These are phyloP conservation scores for Chymomyza fuscimana DNA, from an alignment of 2,888 invertebrate species.

Conservation along the genomic window DNA sequence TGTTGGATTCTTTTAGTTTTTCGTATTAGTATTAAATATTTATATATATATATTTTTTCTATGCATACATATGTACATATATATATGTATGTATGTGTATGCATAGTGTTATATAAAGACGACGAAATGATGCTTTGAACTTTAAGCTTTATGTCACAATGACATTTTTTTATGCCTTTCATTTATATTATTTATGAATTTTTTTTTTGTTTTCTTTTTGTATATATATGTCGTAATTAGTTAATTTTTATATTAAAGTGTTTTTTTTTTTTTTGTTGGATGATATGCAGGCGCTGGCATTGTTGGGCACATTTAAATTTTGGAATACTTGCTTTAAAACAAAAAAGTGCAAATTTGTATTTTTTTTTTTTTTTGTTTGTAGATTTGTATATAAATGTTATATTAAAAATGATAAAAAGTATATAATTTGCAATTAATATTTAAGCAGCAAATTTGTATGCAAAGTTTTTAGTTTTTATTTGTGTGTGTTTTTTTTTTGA, in stretches of 20 bases:
- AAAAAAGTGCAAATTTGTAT: slow-evolving; percentile 10
- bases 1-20: slow-evolving; percentile 32
- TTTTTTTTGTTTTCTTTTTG: slow-evolving; percentile 17
- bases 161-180: slow-evolving; percentile 36
- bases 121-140: slow-evolving; percentile 67
- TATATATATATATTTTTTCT: slow-evolving; percentile 29
- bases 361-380: not conserved
- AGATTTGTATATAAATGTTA: not conserved
- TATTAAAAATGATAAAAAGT: not conserved
- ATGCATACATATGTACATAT: slow-evolving; percentile 9
- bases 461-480: not conserved
- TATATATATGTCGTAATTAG: slow-evolving; percentile 45
- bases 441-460: not conserved
- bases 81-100: too few species aligned
- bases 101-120: slow-evolving; percentile 47
- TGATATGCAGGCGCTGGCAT: slow-evolving; percentile 59
- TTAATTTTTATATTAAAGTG: slow-evolving; percentile 20
- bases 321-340: not conserved
- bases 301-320: slow-evolving; percentile 11
- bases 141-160: slow-evolving; percentile 56
- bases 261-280: slow-evolving; percentile 21
- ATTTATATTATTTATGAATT: slow-evolving; percentile 13
- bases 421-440: not conserved
- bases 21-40: slow-evolving; percentile 27
- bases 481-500: too few species aligned